Conservation (phyloP, 2,797 vertebrate genomes). For the Benthosema pterotum region DNA sequence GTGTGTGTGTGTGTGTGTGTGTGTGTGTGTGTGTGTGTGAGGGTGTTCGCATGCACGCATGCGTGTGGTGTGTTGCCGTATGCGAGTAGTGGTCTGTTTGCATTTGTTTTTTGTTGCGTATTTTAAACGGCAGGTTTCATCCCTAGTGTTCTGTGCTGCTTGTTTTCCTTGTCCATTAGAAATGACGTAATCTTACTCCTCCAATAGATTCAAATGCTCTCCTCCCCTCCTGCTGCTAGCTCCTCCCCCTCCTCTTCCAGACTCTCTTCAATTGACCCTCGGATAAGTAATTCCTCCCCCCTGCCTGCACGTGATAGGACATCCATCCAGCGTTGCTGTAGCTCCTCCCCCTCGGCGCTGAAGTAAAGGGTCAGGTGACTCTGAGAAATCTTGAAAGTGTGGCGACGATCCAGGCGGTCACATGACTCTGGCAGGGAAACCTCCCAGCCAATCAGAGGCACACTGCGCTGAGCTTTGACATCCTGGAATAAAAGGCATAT, state of each 20-base stretch:
- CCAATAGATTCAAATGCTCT: constrained; percentile 77
- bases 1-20: constrained; percentile 27
- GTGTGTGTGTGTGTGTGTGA: constrained; percentile 26
- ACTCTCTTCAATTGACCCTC: constrained; percentile 81
- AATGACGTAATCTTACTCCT: constrained; percentile 23
- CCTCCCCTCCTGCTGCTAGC: constrained; percentile 55
- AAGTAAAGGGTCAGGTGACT: constrained; percentile 92
- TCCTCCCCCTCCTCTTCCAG: constrained; percentile 84
- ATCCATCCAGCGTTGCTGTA: constrained; percentile 89
- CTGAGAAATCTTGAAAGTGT: constrained; percentile 91
- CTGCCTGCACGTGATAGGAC: constrained; percentile 84
- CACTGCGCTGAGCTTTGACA: constrained; percentile 90
- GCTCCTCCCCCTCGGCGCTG: constrained; percentile 88
- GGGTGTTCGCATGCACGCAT: constrained; percentile 20
- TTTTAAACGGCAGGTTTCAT: constrained; percentile 27
- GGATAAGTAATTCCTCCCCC: constrained; percentile 84
- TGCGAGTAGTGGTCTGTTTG: background rate
- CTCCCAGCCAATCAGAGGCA: constrained; percentile 91
- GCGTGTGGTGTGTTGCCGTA: constrained; percentile 3
- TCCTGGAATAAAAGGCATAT: constrained; percentile 71
- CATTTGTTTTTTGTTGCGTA: constrained; percentile 1
- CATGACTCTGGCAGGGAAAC: constrained; percentile 86
- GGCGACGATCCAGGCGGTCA: constrained; percentile 87
- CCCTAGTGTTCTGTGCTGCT: constrained; percentile 18
- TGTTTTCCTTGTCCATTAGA: constrained; percentile 46